Evolutionary conservation across 2,113 vertebrate genomes (phyloP).

Genomic region (Siniperca knerii): DNA sequence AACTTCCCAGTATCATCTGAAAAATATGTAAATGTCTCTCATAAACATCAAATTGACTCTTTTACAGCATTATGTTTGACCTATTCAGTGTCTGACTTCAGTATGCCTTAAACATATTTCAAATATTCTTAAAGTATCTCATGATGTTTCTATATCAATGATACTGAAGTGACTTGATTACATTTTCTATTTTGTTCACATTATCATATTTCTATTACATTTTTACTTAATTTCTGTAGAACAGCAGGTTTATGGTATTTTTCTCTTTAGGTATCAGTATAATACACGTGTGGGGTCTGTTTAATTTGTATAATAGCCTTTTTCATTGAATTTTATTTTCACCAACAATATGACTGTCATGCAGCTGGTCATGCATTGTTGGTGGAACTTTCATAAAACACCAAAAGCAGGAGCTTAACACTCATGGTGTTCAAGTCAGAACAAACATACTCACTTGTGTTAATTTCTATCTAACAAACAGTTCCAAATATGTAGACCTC

Average conservation of each 20-base stretch:
- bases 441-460: not conserved
- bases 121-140: not conserved
- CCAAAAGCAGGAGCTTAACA: not conserved
- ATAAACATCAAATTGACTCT: not conserved
- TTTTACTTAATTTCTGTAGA: not conserved
- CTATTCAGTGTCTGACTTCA: not conserved
- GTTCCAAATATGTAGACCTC: not conserved
- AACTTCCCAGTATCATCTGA: slow-evolving; percentile 2
- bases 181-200: too few relatives aligned
- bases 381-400: not conserved
- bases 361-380: not conserved
- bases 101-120: too few relatives aligned
- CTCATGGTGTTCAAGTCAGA: not conserved
- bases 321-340: not conserved
- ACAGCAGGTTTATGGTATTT: not conserved
- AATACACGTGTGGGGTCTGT: not conserved
- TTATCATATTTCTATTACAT: not conserved
- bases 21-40: not conserved
- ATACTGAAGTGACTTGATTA: too few relatives aligned
- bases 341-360: not conserved
- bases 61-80: slow-evolving; percentile 3
- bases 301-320: not conserved
- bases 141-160: not conserved
- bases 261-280: not conserved
- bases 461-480: not conserved